Base-by-base conservation (phyloP, 2,888 invertebrate genomes). In the Heliconius sara region DNA sequence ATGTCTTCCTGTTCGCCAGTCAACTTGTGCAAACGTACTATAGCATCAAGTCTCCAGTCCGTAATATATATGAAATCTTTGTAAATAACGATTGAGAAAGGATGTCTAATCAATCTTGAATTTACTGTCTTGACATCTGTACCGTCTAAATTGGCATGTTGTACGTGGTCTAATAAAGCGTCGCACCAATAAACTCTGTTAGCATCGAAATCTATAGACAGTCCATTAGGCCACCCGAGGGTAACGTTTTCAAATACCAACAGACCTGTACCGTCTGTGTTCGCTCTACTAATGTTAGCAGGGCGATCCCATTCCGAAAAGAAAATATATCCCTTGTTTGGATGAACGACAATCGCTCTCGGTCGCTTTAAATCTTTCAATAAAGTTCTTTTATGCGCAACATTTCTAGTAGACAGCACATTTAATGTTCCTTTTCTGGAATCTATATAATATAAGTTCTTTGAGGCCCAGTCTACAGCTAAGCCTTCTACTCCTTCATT, bases 121-220 rank as follows among this genome's bases (percentile, higher is more conserved):
- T 97, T 97, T 0, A 99, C 97, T 0, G 99, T 99, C 86, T 97
- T 97, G 0, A 99, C 97, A 89, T 99, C 98, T 0, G 97, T 97
- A 0, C 99, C 99, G 88, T 99, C 98, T 7, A 99, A 95, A 86
- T 97, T 97, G 0, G 99, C 97, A 89, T 99, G 99, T 88, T 99
- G 99, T 0, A 99, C 98, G 91, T 99, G 99, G 91, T 99, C 99
- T 12, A 99, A 95, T 3, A 99, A 93, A 5, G 99, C 99, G 89
- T 99, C 99, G 88, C 99, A 99, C 99, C 99, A 99, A 92, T 99
- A 99, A 0, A 99, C 95, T 22, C 99, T 96, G 90, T 99, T 97
- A 27, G 96, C 96, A 63, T 96, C 96, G 88, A 98, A 98, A 92
- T 99, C 99, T 83, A 99, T 98, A 2, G 99, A 98, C 7, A 99